Base-by-base conservation (phyloP, 2,888 invertebrate species). In the Chaetoderma sp. region DNA sequence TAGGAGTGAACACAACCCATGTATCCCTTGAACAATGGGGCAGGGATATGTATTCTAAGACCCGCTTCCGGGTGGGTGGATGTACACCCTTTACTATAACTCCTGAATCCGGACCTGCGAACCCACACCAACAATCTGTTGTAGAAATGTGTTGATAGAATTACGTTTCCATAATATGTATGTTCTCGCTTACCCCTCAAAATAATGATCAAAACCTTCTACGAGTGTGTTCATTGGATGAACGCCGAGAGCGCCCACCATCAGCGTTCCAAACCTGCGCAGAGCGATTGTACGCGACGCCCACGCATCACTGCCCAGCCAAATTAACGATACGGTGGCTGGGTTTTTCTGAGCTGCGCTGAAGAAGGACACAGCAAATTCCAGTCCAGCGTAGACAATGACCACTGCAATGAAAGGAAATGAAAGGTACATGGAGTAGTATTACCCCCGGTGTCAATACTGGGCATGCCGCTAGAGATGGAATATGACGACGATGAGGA, bases 231-330 rank as follows among this genome's bases (percentile, higher is more conserved):
- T 87, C 16, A 89, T 72, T 0, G 90, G 90, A 63, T 89, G 89
- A 1, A 90, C 87, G 0, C 89, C 88, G 1, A 90, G 86, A 1
- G 90, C 88, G 0, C 89, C 88, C 63, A 89, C 88, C 6, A 89
- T 83, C 0, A 88, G 85, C 78, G 70, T 54, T 86, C 84, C 58
- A 81, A 67, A 25, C 82, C 77, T 68, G 77, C 59, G 27, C 75
- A 77, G 13, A 78, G 75, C 16, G 74, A 65, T 18, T 72, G 67
- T 10, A 83, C 70, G 6, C 83, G 84, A 39, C 80, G 87, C n/a
- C 90, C 90, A 90, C 4, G 88, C 89, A 69, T 90, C 89, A 52
- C 88, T 88, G 6, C 89, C 89, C 47, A 90, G 84, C 89, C 89
- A 90, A 2, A 88, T 86, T 74, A 89, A 88, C 25, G 45, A 61